Base-by-base conservation (phyloP, 2,113 vertebrate species). In the Alexandromys fortis region DNA sequence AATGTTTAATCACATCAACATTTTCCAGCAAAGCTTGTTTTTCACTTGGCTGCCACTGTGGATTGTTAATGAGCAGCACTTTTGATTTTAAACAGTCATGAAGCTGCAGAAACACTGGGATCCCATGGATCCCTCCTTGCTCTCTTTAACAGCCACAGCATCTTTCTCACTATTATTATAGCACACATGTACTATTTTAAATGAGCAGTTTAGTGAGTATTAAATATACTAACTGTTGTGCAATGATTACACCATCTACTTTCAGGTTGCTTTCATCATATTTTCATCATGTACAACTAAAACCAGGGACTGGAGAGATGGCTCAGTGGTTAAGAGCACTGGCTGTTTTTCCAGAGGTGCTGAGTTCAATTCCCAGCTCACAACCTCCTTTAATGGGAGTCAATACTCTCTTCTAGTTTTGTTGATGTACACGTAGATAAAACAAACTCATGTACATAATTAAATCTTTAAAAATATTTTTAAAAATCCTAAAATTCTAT, bases 81-180 rank as follows among this genome's bases (percentile, higher is more conserved):
- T 94, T 76, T 90, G 78, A 72, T 81, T 94, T 96, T 93, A 90
- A 90, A 61, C 85, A 87, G 49, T 55, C 10, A 90, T n/a, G 9
- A 7, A 91, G 72, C 52, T 87, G 42, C 87, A 90, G 63, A 91
- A 93, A 76, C 9, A 94, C 68, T 11, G 81, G 58, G 78, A 6
- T 61, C 52, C 35, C 55, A 38, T 12, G 26, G 79, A 26, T 24
- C 35, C 22, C 55, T 82, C 6, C 52, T 61, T 82, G 52, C 55
- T 38, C 35, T 81, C 33, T 81, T 55, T 82, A 55, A 61, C 55
- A 61, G 79, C 35, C 52, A 82, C 35, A 21, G 35, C 3, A 13
- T 11, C 79, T 61, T 82, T 55, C 35, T 81, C 78, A 81, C 55
- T 82, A 38, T 61, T 61, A 38, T 61, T 21, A 82, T 12, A 82